phyloP scores from a whole-genome alignment of 2,797 vertebrate species.

The Eulemur albifrons region DNA sequence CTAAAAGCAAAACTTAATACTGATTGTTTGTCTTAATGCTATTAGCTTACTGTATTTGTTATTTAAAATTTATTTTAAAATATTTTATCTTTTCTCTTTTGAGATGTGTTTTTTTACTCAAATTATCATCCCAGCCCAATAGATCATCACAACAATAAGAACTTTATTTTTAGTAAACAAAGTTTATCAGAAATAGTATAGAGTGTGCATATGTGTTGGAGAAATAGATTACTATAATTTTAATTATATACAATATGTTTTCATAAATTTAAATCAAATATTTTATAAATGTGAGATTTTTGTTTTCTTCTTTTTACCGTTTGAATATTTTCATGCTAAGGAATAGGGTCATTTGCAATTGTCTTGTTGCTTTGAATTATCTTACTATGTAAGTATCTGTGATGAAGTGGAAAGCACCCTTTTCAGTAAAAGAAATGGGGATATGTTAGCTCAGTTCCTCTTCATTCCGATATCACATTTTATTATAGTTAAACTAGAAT shows the following conservation, averaged over 20 bases:
- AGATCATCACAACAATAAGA: neutral
- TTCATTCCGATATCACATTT: neutral
- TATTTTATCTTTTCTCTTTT: neutral
- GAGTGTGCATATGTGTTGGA: neutral
- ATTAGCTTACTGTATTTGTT: neutral
- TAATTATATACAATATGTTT: neutral
- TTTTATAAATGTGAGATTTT: neutral
- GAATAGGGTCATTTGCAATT: neutral
- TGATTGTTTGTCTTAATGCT: neutral
- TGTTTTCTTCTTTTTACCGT: neutral
- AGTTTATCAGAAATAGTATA: neutral
- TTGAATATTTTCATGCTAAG: neutral
- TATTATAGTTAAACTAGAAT: neutral
- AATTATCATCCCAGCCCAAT: neutral
- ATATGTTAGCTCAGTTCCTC: neutral
- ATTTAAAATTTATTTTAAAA: neutral
- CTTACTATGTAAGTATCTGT: neutral
- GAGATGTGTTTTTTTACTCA: neutral
- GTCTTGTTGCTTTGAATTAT: neutral
- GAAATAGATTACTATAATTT: neutral
- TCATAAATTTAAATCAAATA: neutral
- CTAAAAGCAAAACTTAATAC: neutral
- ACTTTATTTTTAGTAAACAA: neutral
- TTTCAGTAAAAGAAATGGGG: neutral
- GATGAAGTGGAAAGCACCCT: neutral